These are phyloP conservation scores for Ennomos erosarius DNA, from an alignment of 2,888 invertebrate species.

Conservation along the genomic window DNA sequence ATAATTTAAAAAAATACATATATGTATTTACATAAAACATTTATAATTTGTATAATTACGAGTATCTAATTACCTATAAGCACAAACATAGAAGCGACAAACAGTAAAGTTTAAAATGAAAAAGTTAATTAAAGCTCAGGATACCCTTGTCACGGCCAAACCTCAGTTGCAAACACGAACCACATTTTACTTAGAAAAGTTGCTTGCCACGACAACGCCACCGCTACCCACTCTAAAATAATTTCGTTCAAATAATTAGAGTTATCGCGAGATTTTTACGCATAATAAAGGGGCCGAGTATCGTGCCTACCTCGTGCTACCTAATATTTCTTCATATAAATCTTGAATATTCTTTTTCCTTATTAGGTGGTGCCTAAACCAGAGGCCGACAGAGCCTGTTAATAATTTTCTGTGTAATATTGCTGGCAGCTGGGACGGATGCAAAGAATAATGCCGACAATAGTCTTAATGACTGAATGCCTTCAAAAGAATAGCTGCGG, in stretches of 20 bases:
- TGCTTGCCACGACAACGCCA: slow-evolving; percentile 30
- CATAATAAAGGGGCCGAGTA: slow-evolving; percentile 38
- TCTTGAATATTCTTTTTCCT: slow-evolving; percentile 60
- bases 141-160: slow-evolving; percentile 53
- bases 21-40: slow-evolving; percentile 7
- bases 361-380: slow-evolving; percentile 54
- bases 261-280: slow-evolving; percentile 40
- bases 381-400: slow-evolving; percentile 48
- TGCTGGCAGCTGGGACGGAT: slow-evolving; percentile 46
- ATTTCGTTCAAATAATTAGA: slow-evolving; percentile 36
- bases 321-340: slow-evolving; percentile 61
- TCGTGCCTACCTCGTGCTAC: slow-evolving; percentile 40
- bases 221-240: slow-evolving; percentile 28
- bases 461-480: slow-evolving; percentile 52
- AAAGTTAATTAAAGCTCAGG: slow-evolving; percentile 60
- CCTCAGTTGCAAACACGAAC: slow-evolving; percentile 52
- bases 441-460: slow-evolving; percentile 55
- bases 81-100: slow-evolving; percentile 46
- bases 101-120: slow-evolving; percentile 55
- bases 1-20: no score
- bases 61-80: slow-evolving; percentile 3
- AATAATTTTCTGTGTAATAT: slow-evolving; percentile 62
- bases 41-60: slow-evolving; percentile 33
- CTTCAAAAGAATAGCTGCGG: slow-evolving; percentile 31
- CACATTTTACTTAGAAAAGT: slow-evolving; percentile 46